phyloP scores from a whole-genome alignment of 2,888 invertebrate genomes.

The Apeira syringaria region DNA sequence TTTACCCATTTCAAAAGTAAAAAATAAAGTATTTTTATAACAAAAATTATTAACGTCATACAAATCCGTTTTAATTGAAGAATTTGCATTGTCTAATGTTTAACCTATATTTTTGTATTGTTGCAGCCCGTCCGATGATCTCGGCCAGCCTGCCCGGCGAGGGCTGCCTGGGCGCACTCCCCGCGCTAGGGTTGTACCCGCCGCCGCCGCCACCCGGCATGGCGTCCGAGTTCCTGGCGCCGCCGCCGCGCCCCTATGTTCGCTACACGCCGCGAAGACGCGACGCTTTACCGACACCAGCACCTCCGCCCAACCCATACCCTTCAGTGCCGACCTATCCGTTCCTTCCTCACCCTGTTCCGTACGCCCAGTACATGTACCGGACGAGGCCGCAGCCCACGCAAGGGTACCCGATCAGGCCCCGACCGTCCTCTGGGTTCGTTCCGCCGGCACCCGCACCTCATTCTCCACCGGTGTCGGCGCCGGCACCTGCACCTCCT shows the following conservation, averaged over 20 bases:
- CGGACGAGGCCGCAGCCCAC: conserved; percentile 67
- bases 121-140: conserved; percentile 85
- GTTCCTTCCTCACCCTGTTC: conserved; percentile 72
- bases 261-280: conserved; percentile 75
- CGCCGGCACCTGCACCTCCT: conserved; percentile 61
- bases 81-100: no score
- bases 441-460: conserved; percentile 72
- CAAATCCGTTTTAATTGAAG: no score
- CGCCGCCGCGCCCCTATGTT: conserved; percentile 85
- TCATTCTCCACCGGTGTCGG: conserved; percentile 63
- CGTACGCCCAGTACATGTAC: conserved; percentile 70
- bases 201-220: conserved; percentile 74
- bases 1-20: no score
- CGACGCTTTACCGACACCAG: conserved; percentile 61
- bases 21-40: no score
- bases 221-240: conserved; percentile 86
- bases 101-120: conserved; percentile 13
- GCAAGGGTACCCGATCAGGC: conserved; percentile 61
- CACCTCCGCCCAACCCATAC: conserved; percentile 54
- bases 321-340: conserved; percentile 67
- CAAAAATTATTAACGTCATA: no score
- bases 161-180: conserved; percentile 73
- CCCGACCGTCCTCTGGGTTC: conserved; percentile 70
- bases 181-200: conserved; percentile 84
- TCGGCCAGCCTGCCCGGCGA: conserved; percentile 87